Conservation (phyloP, 2,113 vertebrate genomes). For the Chrysemys picta region DNA sequence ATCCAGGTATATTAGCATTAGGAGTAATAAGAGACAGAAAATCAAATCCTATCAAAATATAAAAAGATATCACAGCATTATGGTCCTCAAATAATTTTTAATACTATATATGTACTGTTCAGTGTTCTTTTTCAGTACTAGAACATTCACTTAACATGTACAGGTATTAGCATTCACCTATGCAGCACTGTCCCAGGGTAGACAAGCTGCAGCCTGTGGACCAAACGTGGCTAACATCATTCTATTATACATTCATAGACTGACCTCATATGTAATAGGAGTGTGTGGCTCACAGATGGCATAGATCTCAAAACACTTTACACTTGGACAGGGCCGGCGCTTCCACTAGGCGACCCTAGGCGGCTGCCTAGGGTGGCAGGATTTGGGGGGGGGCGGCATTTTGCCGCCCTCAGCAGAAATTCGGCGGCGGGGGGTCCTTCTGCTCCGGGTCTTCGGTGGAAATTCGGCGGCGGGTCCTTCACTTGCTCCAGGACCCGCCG, state of each 20-base stretch:
- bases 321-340: rapidly evolving
- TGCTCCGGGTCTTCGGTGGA: too few species aligned
- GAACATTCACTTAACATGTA: background rate
- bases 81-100: background rate
- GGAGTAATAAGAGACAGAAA: background rate
- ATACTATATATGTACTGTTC: background rate
- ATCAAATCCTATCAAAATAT: background rate
- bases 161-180: background rate
- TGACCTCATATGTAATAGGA: rapidly evolving
- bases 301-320: background rate
- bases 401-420: too few species aligned
- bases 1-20: background rate
- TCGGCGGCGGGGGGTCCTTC: too few species aligned
- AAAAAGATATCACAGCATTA: background rate
- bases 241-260: background rate
- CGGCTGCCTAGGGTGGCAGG: too few species aligned
- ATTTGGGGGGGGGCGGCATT: too few species aligned
- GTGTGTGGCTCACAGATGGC: background rate
- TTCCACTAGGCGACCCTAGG: too few species aligned
- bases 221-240: background rate
- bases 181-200: background rate
- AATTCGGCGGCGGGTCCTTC: too few species aligned
- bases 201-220: background rate
- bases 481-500: too few species aligned
- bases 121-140: background rate